Base-by-base conservation (phyloP, 2,797 vertebrate genomes). In the Austrolebias charrua region DNA sequence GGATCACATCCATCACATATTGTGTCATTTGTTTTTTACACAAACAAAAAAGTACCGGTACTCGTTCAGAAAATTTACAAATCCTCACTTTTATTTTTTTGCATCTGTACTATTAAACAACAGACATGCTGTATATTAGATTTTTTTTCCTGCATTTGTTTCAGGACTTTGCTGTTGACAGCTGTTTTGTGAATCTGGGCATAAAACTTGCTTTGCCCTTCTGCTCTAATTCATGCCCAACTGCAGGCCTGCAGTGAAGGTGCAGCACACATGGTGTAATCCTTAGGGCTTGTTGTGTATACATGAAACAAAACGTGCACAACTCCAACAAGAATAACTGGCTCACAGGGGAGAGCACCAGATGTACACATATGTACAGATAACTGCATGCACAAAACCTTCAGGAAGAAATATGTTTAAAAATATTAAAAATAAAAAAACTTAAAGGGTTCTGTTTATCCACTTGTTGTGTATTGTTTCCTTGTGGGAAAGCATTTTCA, bases 171-270 rank as follows among this genome's bases (percentile, higher is more conserved):
- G 58, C 55, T 75, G 40, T 60, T 60, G 61, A 63, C 78, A 80
- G 76, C 73, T 71, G 58, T 76, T 72, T 61, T 57, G 35, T 3
- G 43, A 62, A 58, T 72, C 69, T 66, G 69, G 55, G 56, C 66
- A 65, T 65, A 66, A 67, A 82, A 73, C 74, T 68, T 53, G 43
- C 46, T 66, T 69, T 9, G 35, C 60, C 73, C 65, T 91, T 91
- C 84, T 91, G 88, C 82, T 89, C 83, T 71, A 85, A 77, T 90
- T 90, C 84, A 79, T 84, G 60, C 55, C 38, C 40, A 33, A 42
- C 63, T 71, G 69, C 65, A 54, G 62, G 56, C 56, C 56, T 69
- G 47, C 53, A 19, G 57, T 33, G 53, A 58, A 78, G 77, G 74
- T 71, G 38, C 61, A 68, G 38, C 70, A 63, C 58, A 80, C 70